These are phyloP conservation scores for Paracentrotus lividus DNA, from an alignment of 53 echinoderm and acorn worm species.

Conservation along the genomic window DNA sequence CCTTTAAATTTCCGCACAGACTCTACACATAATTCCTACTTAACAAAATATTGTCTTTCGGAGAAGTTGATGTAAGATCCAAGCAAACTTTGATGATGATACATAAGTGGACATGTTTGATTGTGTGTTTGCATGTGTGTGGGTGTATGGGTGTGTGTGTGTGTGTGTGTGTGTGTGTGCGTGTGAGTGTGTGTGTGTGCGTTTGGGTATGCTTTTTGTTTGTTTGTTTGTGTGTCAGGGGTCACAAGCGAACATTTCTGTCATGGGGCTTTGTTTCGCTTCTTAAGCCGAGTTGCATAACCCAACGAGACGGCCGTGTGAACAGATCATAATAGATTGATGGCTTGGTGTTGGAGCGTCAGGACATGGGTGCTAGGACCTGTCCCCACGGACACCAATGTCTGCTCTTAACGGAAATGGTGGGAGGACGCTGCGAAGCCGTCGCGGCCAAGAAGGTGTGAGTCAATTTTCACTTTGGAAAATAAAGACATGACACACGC, in stretches of 20 bases:
- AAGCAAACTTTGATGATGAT: too few species aligned
- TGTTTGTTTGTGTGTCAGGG: too few species aligned
- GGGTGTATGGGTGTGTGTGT: too few species aligned
- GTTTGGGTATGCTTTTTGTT: too few species aligned
- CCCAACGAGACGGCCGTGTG: constrained; percentile 6
- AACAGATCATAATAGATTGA: constrained; percentile 26
- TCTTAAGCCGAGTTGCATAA: neutral
- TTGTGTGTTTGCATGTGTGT: too few species aligned
- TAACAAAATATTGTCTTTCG: too few species aligned
- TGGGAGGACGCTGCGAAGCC: neutral
- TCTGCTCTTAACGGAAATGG: constrained; percentile 30
- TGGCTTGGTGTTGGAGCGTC: constrained; percentile 13
- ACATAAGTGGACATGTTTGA: too few species aligned
- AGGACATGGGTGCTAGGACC: constrained; percentile 13
- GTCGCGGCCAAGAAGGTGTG: neutral
- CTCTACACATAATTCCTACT: too few species aligned
- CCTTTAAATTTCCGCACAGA: too few species aligned
- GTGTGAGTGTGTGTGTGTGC: neutral
- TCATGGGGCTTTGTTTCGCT: too few species aligned
- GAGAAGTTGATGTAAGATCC: too few species aligned
- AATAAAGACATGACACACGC: neutral
- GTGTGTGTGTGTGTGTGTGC: neutral
- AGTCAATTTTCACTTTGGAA: neutral
- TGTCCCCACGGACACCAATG: constrained; percentile 25
- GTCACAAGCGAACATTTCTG: too few species aligned